Conservation (phyloP, 2,888 invertebrate species). For the Dryocosmus kuriphilus region DNA sequence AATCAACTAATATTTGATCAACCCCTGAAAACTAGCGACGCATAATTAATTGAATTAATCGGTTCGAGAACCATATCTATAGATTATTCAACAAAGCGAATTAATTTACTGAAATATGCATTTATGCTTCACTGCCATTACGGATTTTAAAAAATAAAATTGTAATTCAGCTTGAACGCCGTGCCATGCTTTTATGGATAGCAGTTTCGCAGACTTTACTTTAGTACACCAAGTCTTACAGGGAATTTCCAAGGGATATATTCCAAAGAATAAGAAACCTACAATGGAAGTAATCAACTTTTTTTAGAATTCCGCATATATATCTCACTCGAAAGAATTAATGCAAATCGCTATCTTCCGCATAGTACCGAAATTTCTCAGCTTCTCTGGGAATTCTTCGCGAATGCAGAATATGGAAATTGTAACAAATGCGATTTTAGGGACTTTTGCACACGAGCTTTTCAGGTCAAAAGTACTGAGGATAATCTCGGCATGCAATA, state of each 20-base stretch:
- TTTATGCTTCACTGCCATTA: not conserved
- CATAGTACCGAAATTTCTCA: conserved; percentile 21
- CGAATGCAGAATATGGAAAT: conserved; percentile 10
- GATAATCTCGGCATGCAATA: too few relatives aligned
- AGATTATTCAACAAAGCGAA: conserved; percentile 4
- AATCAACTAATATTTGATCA: conserved; percentile 25
- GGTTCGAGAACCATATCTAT: conserved; percentile 17
- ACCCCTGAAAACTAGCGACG: not conserved
- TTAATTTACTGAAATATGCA: conserved; percentile 20
- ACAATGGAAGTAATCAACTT: conserved; percentile 24
- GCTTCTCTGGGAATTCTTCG: not conserved
- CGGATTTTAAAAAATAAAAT: not conserved
- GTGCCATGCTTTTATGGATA: conserved; percentile 1
- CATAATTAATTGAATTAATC: conserved; percentile 30
- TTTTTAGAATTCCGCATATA: conserved; percentile 23
- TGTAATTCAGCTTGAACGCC: not conserved
- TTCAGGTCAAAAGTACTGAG: too few relatives aligned
- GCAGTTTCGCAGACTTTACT: not conserved
- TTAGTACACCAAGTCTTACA: not conserved
- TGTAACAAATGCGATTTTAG: conserved; percentile 37
- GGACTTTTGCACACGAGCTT: conserved; percentile 24
- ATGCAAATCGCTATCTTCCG: conserved; percentile 33
- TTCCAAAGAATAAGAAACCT: not conserved
- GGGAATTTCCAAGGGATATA: not conserved
- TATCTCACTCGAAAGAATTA: conserved; percentile 10